Evolutionary conservation across 2,888 invertebrate genomes (phyloP).

Genomic region (Auanema sp.): DNA sequence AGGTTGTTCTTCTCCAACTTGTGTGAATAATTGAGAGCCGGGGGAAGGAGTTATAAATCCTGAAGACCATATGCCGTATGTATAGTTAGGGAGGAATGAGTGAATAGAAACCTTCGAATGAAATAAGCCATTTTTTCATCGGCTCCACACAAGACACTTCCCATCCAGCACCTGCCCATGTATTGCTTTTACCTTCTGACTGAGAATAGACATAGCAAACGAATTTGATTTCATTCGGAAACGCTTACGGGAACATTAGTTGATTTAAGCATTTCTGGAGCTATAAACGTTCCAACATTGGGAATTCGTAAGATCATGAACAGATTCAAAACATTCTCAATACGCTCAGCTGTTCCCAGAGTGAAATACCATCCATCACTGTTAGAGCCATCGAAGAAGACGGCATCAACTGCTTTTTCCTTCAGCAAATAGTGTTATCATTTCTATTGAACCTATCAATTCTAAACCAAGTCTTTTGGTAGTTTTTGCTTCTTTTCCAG

Average conservation of each 20-base stretch:
- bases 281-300: slow-evolving; percentile 72
- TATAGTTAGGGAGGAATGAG: background rate
- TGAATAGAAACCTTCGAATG: slow-evolving; percentile 72
- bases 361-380: slow-evolving; percentile 67
- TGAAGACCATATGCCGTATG: background rate
- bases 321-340: slow-evolving; percentile 50
- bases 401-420: slow-evolving; percentile 74
- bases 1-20: slow-evolving; percentile 29
- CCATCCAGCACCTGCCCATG: slow-evolving; percentile 75
- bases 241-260: slow-evolving; percentile 51
- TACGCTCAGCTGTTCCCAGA: slow-evolving; percentile 54
- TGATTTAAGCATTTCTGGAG: slow-evolving; percentile 46
- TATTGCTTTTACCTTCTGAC: slow-evolving; percentile 49
- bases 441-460: slow-evolving; percentile 1
- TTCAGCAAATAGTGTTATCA: background rate
- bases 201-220: background rate
- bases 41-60: slow-evolving; percentile 15
- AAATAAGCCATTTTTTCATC: slow-evolving; percentile 77
- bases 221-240: background rate
- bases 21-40: slow-evolving; percentile 21
- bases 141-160: slow-evolving; percentile 73
- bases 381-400: slow-evolving; percentile 77
- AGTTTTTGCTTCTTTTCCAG: slow-evolving; percentile 49
- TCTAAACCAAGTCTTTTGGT: slow-evolving; percentile 25
- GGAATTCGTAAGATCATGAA: slow-evolving; percentile 70